A percentile compares a stretch with the other conserved stretches of the same genome.
Conservation (phyloP, 2,797 vertebrate genomes). For the Parambassis ranga region DNA sequence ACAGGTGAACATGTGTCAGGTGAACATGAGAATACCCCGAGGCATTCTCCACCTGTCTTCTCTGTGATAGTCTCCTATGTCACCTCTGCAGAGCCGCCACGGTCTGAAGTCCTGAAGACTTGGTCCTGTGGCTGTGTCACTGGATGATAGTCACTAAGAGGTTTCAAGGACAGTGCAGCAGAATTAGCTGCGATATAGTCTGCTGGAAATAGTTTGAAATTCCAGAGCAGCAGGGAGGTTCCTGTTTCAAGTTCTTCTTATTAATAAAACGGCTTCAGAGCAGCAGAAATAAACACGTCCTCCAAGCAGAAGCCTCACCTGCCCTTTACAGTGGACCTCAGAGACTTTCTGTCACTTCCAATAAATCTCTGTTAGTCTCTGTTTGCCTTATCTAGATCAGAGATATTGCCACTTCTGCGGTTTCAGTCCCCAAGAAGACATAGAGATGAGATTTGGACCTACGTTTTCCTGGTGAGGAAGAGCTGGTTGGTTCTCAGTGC, state of each 20-base stretch:
- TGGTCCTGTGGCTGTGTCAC: background rate
- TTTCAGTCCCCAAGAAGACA: too few species aligned
- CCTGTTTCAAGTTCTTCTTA: too few species aligned
- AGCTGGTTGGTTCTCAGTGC: too few species aligned
- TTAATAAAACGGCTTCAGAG: too few species aligned
- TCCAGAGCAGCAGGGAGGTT: background rate
- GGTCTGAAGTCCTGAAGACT: background rate
- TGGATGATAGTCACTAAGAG: background rate
- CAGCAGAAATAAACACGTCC: too few species aligned
- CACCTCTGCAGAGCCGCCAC: background rate
- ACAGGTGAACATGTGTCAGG: background rate
- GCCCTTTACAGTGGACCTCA: too few species aligned
- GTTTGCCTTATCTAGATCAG: too few species aligned
- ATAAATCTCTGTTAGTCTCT: too few species aligned
- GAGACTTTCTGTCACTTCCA: too few species aligned
- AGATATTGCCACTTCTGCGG: too few species aligned
- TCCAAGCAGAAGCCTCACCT: background rate
- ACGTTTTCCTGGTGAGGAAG: too few species aligned
- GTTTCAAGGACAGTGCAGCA: background rate
- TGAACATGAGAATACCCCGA: background rate
- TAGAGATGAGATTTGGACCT: too few species aligned
- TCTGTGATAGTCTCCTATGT: background rate
- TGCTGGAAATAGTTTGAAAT: background rate
- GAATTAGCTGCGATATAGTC: background rate
- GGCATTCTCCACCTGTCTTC: constrained; percentile 1